These are phyloP conservation scores for Ceratina calcarata DNA, from an alignment of 1,140 invertebrate genomes.

Conservation along the genomic window DNA sequence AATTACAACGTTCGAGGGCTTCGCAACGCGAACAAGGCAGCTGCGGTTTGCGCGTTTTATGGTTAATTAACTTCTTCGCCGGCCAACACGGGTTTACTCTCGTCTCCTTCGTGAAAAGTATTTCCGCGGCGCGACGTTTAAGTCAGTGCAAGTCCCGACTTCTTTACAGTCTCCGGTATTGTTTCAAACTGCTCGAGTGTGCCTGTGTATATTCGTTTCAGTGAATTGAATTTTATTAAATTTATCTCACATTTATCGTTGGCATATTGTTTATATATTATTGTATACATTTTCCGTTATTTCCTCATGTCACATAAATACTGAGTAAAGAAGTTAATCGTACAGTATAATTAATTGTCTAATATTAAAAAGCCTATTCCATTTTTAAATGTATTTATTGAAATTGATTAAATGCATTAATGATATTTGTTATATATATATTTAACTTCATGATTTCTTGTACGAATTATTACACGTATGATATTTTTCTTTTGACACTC, in stretches of 20 bases:
- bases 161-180: background rate
- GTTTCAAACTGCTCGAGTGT: background rate
- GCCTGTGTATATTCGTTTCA: background rate
- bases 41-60: constrained; percentile 40
- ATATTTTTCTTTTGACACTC: background rate
- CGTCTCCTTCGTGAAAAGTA: constrained; percentile 22
- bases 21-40: background rate
- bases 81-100: constrained; percentile 10
- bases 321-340: too few species aligned
- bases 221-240: background rate
- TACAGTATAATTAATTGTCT: too few species aligned
- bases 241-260: too few species aligned
- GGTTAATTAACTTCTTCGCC: constrained; percentile 43
- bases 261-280: too few species aligned
- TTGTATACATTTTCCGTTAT: too few species aligned
- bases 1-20: constrained; percentile 36
- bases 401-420: too few species aligned
- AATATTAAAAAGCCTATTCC: too few species aligned
- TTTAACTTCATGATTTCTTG: background rate
- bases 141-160: background rate
- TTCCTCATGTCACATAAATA: too few species aligned
- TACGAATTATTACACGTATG: background rate
- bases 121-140: constrained; percentile 5
- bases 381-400: too few species aligned
- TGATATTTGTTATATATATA: too few species aligned